Base-by-base conservation (phyloP, 2,797 vertebrate genomes). In the Glossophaga mutica region DNA sequence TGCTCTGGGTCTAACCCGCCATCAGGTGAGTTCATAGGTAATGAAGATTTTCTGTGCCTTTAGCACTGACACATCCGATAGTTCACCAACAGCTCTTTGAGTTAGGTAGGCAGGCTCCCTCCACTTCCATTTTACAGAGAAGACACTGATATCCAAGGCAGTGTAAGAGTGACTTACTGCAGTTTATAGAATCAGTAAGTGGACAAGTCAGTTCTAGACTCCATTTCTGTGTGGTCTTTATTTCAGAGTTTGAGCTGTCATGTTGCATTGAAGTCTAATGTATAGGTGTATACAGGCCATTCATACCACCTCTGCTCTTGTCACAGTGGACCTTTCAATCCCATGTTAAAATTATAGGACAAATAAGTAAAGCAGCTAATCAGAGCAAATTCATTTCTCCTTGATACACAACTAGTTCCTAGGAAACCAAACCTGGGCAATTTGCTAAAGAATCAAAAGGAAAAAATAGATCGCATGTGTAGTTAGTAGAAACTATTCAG, bases 381-480 rank as follows among this genome's bases (percentile, higher is more conserved):
- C 84, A 97, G 52, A 70, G 74, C 44, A 97, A 95, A 96, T 96
- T 90, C 71, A 92, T 97, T 96, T 78, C 77, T 95, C 39, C 57
- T 90, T 21, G 39, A 68, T 46, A 88, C 55, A 94, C 29, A 89
- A 93, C 32, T 67, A 97, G 95, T 96, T 96, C 95, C 94, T 94
- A 93, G 94, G 96, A 97, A 96, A 97, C 87, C 44, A 93, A 97
- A 95, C 59, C 89, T 95, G 26, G 44, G 59, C 48, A 96, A 92
- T 96, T 96, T 97, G 96, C 73, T 94, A 57, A 79, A 97, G 97
- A 95, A 92, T 88, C 87, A 96, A 96, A 97, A 83, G 87, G 68
- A 97, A 94, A 32, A 96, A 96, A 96, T 94, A 97, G 62, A 97
- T 96, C 68, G 24, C 77, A 95, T 96, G 62, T 94, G 93, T 94